Evolutionary conservation across 2,113 vertebrate genomes (phyloP).

Genomic region (Shinisaurus crocodilurus): DNA sequence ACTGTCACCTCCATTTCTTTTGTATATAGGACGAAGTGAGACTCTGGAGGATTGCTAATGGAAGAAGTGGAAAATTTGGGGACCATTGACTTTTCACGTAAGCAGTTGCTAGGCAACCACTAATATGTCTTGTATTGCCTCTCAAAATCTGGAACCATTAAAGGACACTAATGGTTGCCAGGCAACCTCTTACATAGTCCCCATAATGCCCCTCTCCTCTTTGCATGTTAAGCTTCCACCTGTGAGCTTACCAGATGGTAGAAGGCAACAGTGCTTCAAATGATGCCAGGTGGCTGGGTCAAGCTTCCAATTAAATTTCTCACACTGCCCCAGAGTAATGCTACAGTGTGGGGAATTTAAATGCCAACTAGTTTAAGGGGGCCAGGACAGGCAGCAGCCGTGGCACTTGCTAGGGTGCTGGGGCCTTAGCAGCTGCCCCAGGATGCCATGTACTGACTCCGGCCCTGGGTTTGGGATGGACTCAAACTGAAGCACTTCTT

Average conservation of each 20-base stretch:
- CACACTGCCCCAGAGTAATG: background rate
- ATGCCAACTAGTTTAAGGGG: background rate
- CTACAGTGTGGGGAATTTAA: background rate
- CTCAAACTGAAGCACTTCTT: background rate
- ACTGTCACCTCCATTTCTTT: background rate
- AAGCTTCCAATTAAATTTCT: background rate
- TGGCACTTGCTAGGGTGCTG: background rate
- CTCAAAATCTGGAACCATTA: background rate
- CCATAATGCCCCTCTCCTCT: background rate
- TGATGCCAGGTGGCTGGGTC: background rate
- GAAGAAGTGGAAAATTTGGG: background rate
- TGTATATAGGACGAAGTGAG: background rate
- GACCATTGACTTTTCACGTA: background rate
- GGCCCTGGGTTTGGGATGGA: background rate
- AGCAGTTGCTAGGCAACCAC: background rate
- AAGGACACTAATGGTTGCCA: background rate
- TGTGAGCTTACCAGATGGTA: background rate
- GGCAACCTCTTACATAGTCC: background rate
- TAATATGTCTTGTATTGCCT: background rate
- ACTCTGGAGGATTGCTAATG: background rate
- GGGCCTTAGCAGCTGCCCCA: background rate
- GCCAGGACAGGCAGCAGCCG: background rate
- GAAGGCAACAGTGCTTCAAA: background rate
- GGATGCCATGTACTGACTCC: background rate
- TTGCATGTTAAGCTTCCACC: background rate